Evolutionary conservation across 1,140 invertebrate species (phyloP).

Genomic region (Zaprionus ghesquierei): DNA sequence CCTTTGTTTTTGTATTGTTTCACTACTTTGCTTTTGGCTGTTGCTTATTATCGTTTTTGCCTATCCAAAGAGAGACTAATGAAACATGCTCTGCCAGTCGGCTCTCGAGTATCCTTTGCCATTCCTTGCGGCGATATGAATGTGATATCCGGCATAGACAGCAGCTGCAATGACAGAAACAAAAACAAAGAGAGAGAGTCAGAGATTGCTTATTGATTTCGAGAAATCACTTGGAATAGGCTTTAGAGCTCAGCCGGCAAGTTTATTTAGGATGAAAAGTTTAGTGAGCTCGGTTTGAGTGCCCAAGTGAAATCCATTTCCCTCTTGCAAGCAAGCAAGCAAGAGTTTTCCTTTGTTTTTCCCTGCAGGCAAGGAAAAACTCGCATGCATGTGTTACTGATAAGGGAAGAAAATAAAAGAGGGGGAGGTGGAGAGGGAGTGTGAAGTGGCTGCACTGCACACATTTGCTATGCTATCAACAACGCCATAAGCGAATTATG

Average conservation of each 20-base stretch:
- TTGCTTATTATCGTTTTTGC: slow-evolving; percentile 40
- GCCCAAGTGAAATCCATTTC: neutral
- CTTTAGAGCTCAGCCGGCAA: neutral
- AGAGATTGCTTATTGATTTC: neutral
- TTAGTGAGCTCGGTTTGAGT: neutral
- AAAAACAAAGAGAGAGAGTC: neutral
- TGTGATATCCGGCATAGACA: slow-evolving; percentile 35
- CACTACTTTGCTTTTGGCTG: slow-evolving; percentile 9
- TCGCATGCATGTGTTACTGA: neutral
- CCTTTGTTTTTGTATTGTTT: slow-evolving; percentile 2
- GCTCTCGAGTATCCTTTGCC: neutral
- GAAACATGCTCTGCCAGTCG: slow-evolving; percentile 19
- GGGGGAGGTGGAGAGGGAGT: neutral
- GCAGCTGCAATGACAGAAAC: slow-evolving; percentile 28
- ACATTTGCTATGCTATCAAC: slow-evolving; percentile 69
- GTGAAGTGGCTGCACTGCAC: neutral
- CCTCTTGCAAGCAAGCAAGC: neutral
- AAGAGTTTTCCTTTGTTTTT: neutral
- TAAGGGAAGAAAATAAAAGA: neutral
- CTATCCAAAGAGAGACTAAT: slow-evolving; percentile 18
- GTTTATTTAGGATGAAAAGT: neutral
- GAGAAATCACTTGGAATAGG: neutral
- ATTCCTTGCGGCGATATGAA: slow-evolving; percentile 39
- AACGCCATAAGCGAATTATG: slow-evolving; percentile 60
- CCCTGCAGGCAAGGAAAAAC: neutral